phyloP scores from a whole-genome alignment of 1,140 invertebrate genomes.

The Brachionus manjavacas region DNA sequence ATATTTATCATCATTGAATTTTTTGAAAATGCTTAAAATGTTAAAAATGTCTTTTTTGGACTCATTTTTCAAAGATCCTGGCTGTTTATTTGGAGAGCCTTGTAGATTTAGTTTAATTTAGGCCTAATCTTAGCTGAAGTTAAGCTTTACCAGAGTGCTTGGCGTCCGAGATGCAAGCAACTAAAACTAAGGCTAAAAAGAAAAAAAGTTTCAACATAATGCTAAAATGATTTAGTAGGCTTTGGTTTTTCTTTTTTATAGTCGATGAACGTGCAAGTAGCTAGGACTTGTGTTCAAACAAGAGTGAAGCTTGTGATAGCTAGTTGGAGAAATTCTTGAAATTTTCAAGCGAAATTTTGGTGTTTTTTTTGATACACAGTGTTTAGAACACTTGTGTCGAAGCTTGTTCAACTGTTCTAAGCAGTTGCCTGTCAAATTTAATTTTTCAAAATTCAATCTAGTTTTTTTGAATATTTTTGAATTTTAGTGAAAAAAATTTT shows the following conservation, averaged over 20 bases:
- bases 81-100: neutral
- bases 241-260: neutral
- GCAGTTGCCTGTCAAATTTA: neutral
- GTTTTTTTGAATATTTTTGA: neutral
- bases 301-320: neutral
- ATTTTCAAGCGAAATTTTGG: neutral
- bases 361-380: neutral
- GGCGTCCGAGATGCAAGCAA: neutral
- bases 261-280: neutral
- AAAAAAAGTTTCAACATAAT: neutral
- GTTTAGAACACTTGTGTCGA: neutral
- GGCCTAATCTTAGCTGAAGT: neutral
- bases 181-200: neutral
- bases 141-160: neutral
- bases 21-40: neutral
- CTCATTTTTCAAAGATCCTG: neutral
- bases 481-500: no score
- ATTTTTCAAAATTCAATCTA: neutral
- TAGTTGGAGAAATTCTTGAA: neutral
- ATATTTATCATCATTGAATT: neutral
- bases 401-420: neutral
- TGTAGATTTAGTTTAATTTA: neutral
- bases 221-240: neutral
- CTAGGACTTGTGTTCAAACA: neutral
- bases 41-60: neutral